Conservation (phyloP, 2,888 invertebrate genomes). For the Plusia festucae region DNA sequence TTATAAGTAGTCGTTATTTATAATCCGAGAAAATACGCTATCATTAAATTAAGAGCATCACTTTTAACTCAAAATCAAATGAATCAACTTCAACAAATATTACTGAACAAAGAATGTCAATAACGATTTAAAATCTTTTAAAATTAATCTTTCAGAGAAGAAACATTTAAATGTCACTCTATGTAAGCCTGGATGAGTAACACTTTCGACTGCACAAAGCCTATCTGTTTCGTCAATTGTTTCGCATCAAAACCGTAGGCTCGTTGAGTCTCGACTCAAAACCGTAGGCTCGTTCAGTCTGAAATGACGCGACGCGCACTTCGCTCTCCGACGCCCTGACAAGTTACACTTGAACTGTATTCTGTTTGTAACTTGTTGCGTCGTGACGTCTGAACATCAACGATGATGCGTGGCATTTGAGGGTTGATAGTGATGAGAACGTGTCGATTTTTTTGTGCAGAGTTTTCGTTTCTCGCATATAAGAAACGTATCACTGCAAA, state of each 20-base stretch:
- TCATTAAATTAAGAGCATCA: too few relatives aligned
- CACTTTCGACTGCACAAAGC: background rate
- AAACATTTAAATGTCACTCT: too few relatives aligned
- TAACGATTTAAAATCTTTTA: too few relatives aligned
- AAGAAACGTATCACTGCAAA: background rate
- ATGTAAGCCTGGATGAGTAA: too few relatives aligned
- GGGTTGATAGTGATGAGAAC: constrained; percentile 40
- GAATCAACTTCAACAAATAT: too few relatives aligned
- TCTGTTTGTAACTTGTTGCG: constrained; percentile 58
- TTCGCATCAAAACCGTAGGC: constrained; percentile 42
- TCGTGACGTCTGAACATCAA: constrained; percentile 47
- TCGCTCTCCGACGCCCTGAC: constrained; percentile 49
- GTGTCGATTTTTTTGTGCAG: background rate
- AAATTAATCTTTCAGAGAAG: too few relatives aligned
- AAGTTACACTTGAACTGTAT: constrained; percentile 55
- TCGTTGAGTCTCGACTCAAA: constrained; percentile 39
- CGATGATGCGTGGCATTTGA: constrained; percentile 47
- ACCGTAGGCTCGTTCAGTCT: constrained; percentile 38
- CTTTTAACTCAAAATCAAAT: too few relatives aligned
- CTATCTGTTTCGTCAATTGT: constrained; percentile 26
- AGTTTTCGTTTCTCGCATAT: background rate
- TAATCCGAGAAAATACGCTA: too few relatives aligned
- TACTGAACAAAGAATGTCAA: too few relatives aligned
- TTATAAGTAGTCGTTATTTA: too few relatives aligned
- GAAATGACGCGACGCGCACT: constrained; percentile 47